phyloP scores from a whole-genome alignment of 1,140 invertebrate genomes.

The Camponotus pennsylvanicus region DNA sequence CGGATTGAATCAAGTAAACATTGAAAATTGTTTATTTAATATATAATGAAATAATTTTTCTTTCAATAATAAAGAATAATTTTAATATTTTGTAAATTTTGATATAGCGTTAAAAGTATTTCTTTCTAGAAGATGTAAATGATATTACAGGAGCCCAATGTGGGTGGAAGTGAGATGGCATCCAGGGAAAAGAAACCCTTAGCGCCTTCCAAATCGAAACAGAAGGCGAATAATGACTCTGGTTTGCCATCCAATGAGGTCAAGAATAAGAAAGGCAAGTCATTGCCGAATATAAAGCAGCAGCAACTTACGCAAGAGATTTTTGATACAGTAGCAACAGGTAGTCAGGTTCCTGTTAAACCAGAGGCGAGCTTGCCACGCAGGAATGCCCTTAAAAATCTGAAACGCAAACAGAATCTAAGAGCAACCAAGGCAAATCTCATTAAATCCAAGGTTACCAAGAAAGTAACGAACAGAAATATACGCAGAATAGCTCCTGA shows the following conservation, averaged over 20 bases:
- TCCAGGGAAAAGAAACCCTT: slow-evolving; percentile 86
- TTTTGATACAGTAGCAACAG: slow-evolving; percentile 78
- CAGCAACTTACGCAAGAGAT: slow-evolving; percentile 80
- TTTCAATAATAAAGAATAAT: too few species aligned
- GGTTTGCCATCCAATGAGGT: slow-evolving; percentile 77
- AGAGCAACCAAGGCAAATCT: slow-evolving; percentile 79
- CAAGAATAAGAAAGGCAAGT: slow-evolving; percentile 80
- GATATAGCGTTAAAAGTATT: not conserved
- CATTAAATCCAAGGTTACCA: slow-evolving; percentile 81
- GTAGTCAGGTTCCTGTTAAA: slow-evolving; percentile 81
- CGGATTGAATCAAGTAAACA: not conserved
- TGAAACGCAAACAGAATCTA: slow-evolving; percentile 82
- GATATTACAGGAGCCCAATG: slow-evolving; percentile 85
- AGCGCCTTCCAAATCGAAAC: slow-evolving; percentile 85
- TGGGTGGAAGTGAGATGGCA: slow-evolving; percentile 87
- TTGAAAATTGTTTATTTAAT: not conserved
- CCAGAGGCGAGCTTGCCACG: slow-evolving; percentile 82
- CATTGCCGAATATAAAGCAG: slow-evolving; percentile 77
- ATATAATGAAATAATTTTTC: too few species aligned
- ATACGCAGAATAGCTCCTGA: slow-evolving; percentile 78
- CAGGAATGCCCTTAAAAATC: slow-evolving; percentile 81
- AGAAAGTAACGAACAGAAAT: slow-evolving; percentile 81
- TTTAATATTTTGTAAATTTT: not conserved
- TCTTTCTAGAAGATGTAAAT: slow-evolving; percentile 49
- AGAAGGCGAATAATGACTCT: slow-evolving; percentile 84